phyloP scores from a whole-genome alignment of 2,888 invertebrate genomes.

The Noctua janthe region DNA sequence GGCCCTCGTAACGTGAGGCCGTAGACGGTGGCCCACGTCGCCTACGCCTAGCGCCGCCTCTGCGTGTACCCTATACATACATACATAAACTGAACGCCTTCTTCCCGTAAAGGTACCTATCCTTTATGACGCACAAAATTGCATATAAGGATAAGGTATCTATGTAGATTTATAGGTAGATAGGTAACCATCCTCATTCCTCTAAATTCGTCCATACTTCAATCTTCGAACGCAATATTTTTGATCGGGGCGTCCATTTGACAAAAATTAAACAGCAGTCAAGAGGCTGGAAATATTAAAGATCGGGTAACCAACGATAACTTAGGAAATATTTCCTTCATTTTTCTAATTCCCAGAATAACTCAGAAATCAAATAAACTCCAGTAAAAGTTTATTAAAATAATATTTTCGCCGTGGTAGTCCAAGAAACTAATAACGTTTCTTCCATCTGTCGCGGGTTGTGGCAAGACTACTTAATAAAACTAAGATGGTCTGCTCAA shows the following conservation, averaged over 20 bases:
- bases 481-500: constrained; percentile 59
- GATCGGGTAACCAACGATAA: constrained; percentile 8
- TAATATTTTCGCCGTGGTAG: constrained; percentile 43
- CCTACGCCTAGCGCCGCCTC: too few species aligned
- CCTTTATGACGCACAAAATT: not conserved
- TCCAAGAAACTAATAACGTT: constrained; percentile 52
- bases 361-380: constrained; percentile 47
- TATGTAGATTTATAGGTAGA: not conserved
- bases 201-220: not conserved
- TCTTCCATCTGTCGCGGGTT: constrained; percentile 46
- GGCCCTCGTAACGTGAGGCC: too few species aligned
- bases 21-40: too few species aligned
- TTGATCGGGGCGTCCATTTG: not conserved
- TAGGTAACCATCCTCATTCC: not conserved
- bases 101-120: not conserved
- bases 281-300: not conserved
- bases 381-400: constrained; percentile 40
- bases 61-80: not conserved
- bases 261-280: not conserved
- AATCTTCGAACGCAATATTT: not conserved
- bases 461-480: constrained; percentile 48
- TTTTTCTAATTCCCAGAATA: constrained; percentile 5
- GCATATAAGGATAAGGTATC: not conserved
- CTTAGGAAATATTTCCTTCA: constrained; percentile 5
- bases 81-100: not conserved